Evolutionary conservation across 2,888 invertebrate genomes (phyloP), one percentile per base, ranked within the genome.

Genomic region (Cheilosia urbana): DNA sequence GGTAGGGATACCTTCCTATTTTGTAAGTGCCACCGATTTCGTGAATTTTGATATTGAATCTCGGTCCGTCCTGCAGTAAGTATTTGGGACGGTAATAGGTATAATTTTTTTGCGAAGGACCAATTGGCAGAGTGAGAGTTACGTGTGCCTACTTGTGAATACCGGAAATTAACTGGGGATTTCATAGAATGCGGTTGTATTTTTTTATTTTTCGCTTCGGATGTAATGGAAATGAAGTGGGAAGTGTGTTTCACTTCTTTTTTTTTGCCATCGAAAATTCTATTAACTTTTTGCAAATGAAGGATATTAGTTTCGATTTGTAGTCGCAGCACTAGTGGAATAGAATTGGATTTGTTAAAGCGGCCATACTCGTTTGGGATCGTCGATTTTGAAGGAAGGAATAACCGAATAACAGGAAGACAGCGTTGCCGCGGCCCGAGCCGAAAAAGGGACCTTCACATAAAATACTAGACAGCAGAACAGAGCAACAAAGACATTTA

Each of bases 81-180:
- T 42, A 68, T 49, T 53, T 63, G 42, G 65, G 42, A 62, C 42
- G 19, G 17, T 27, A 45, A 37, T 60, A 51, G 7, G 34, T 40
- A 47, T 34, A 13, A 5, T 27, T 9, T 57, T 57, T 63, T 63
- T 19, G 27, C 9, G 5, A 11, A 73, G 60, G 30, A 68, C 60
- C 47, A 11, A n/a, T 51, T 19, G 21, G 49, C 21, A 49, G 17
- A 37, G 45, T 47, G 49, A 53, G 53, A 51, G 40, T 19, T 53
- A 11, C 17, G 51, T 34, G 40, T 40, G 40, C 13, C 27, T 27
- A 19, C 19, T n/a, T 57, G 27, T 19, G 68, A 60, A 34, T n/a
- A 42, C 76, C 68, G 68, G 76, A 77, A 68, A 77, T 77, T 62
- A 77, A 77, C 42, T 60, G 60, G 34, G 30, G 11, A 53, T 55